These are phyloP conservation scores for Zaprionus ornatus DNA, from an alignment of 1,140 invertebrate species.

Conservation along the genomic window DNA sequence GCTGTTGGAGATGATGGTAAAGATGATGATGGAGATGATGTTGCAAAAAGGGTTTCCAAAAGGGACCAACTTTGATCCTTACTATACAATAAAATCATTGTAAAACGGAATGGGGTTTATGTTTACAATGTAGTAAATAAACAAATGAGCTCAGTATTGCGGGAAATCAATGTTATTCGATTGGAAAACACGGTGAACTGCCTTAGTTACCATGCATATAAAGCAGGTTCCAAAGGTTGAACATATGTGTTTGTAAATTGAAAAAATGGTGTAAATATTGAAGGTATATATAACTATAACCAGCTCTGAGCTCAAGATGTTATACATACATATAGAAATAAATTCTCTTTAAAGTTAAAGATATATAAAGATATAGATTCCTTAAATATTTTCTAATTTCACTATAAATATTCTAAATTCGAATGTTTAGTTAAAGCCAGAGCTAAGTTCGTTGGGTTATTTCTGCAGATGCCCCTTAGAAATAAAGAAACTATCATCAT, in stretches of 20 bases:
- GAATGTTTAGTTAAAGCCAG: too few relatives aligned
- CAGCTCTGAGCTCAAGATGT: background rate
- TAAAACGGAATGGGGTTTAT: background rate
- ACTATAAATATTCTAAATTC: too few relatives aligned
- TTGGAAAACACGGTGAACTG: background rate
- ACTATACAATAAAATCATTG: background rate
- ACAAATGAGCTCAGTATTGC: background rate
- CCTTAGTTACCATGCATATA: background rate
- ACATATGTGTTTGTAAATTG: background rate
- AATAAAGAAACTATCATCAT: too few relatives aligned
- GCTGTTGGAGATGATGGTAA: background rate
- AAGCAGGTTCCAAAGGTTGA: background rate
- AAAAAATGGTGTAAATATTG: too few relatives aligned
- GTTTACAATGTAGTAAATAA: background rate
- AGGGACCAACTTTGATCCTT: background rate
- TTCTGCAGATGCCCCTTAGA: too few relatives aligned
- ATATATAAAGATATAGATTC: too few relatives aligned
- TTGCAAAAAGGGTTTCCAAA: conserved; percentile 20
- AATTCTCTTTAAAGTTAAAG: too few relatives aligned
- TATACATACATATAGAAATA: background rate
- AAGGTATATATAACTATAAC: background rate
- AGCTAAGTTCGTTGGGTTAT: too few relatives aligned
- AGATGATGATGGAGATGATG: background rate
- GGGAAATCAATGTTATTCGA: background rate
- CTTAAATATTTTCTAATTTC: too few relatives aligned